A percentile compares a stretch with the other conserved stretches of the same genome.
Evolutionary conservation across 2,888 invertebrate species (phyloP).

Genomic region (Pilophorus perplexus): DNA sequence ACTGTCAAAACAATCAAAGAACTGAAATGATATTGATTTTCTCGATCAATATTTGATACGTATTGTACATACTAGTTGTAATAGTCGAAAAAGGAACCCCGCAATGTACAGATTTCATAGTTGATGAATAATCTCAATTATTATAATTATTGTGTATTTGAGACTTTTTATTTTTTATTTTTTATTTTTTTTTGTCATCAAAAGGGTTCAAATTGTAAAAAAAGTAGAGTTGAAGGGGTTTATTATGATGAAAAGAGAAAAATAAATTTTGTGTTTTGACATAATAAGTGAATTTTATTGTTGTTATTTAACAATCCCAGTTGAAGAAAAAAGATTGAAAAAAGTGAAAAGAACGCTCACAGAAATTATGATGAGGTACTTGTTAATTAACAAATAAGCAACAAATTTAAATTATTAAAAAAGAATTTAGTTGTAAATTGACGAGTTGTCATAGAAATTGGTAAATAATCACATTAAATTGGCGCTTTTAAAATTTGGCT

Average conservation of each 20-base stretch:
- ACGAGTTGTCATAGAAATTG: too few relatives aligned
- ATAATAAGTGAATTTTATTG: conserved; percentile 46
- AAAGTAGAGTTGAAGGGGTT: conserved; percentile 47
- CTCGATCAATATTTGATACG: conserved; percentile 28
- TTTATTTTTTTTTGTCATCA: conserved; percentile 10
- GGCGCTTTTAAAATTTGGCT: too few relatives aligned
- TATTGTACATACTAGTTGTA: conserved; percentile 38
- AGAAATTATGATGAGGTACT: too few relatives aligned
- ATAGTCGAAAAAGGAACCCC: conserved; percentile 30
- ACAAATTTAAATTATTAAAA: too few relatives aligned
- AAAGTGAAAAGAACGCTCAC: too few relatives aligned
- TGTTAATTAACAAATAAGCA: too few relatives aligned
- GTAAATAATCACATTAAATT: too few relatives aligned
- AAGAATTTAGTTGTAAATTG: too few relatives aligned
- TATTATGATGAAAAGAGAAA: conserved; percentile 46
- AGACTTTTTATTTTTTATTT: conserved; percentile 21
- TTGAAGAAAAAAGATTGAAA: too few relatives aligned
- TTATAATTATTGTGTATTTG: conserved; percentile 42
- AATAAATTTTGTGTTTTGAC: conserved; percentile 49
- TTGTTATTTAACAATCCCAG: conserved; percentile 43
- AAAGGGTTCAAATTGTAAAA: conserved; percentile 40
- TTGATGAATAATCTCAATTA: conserved; percentile 42
- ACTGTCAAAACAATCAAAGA: conserved; percentile 39
- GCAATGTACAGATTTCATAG: conserved; percentile 36
- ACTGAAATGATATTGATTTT: conserved; percentile 31